phyloP scores from a whole-genome alignment of 2,888 invertebrate genomes.

The Bursaphelenchus okinawaensis region DNA sequence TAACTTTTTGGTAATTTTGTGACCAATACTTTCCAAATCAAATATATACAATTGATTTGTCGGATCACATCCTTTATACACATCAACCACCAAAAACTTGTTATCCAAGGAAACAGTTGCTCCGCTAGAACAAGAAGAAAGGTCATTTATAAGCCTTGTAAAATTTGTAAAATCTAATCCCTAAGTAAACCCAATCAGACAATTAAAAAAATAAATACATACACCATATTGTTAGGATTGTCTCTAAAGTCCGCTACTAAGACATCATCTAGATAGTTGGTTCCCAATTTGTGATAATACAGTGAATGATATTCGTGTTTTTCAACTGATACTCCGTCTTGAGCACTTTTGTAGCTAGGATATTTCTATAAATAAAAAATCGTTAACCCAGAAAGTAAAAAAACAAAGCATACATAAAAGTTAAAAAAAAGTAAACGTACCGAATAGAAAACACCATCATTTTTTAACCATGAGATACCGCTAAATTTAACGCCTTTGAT shows the following conservation, averaged over 20 bases:
- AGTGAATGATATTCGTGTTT: constrained; percentile 79
- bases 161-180: constrained; percentile 9
- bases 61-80: constrained; percentile 77
- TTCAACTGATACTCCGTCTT: constrained; percentile 85
- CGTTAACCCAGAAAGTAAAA: neutral
- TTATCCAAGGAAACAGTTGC: constrained; percentile 86
- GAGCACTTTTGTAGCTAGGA: constrained; percentile 55
- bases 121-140: constrained; percentile 68
- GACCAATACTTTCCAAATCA: constrained; percentile 65
- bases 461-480: constrained; percentile 85
- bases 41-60: constrained; percentile 69
- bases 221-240: constrained; percentile 31
- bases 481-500: constrained; percentile 87
- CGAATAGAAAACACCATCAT: constrained; percentile 82
- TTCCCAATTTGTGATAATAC: constrained; percentile 82
- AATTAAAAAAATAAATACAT: constrained; percentile 10
- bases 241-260: constrained; percentile 65
- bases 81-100: constrained; percentile 74
- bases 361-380: constrained; percentile 56
- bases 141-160: neutral
- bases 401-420: neutral
- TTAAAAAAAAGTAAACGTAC: constrained; percentile 12
- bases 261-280: constrained; percentile 78
- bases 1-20: constrained; percentile 63
- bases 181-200: neutral